Evolutionary conservation across 2,888 invertebrate species (phyloP).

Genomic region (Eremobia ochroleuca): DNA sequence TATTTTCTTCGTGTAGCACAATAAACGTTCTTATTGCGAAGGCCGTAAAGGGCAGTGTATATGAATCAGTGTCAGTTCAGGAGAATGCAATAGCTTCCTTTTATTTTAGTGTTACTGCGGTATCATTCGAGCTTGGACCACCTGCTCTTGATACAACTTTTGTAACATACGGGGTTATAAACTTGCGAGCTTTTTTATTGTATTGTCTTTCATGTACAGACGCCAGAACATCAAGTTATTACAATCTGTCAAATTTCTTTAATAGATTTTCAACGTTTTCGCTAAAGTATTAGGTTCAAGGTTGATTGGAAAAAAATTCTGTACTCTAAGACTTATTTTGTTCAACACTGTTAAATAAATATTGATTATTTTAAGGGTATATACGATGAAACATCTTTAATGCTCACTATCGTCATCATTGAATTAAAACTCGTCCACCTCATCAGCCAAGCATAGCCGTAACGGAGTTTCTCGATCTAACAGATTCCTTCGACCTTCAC

Average conservation of each 20-base stretch:
- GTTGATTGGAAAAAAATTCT: no score
- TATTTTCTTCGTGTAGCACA: conserved; percentile 37
- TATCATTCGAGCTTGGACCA: conserved; percentile 77
- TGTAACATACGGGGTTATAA: conserved; percentile 50
- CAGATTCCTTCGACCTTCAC: neutral
- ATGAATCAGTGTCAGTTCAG: conserved; percentile 72
- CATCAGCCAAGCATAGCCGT: neutral
- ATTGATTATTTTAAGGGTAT: neutral
- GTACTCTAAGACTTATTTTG: no score
- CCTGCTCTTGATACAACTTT: conserved; percentile 77
- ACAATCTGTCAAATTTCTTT: no score
- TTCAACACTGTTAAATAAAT: neutral
- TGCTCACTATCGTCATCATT: neutral
- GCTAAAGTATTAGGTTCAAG: no score
- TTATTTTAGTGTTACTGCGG: conserved; percentile 84
- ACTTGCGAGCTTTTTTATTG: conserved; percentile 1
- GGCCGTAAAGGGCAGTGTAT: conserved; percentile 54
- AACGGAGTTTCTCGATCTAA: neutral
- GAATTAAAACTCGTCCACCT: neutral
- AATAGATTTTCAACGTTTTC: no score
- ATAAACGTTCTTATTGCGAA: conserved; percentile 54
- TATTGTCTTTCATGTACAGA: neutral
- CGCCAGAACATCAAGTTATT: no score
- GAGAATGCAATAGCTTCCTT: conserved; percentile 79
- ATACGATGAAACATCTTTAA: neutral